Base-by-base conservation (phyloP, 2,113 vertebrate genomes). In the Sebastes fasciatus region DNA sequence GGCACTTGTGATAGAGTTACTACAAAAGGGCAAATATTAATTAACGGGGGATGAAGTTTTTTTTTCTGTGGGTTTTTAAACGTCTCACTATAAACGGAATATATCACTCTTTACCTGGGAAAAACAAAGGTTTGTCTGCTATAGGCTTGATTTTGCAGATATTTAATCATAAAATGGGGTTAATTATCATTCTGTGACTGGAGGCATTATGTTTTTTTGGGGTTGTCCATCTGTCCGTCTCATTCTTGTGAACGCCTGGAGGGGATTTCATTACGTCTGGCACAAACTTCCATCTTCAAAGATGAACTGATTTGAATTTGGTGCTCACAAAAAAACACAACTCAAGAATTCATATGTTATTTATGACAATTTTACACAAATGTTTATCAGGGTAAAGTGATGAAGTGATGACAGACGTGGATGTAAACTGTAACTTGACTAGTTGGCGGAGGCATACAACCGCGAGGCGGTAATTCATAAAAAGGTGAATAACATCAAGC, bases 1-100 rank as follows among this genome's bases (percentile, higher is more conserved):
- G 51, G 8, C 65, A 58, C 46, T 46, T 8, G 51, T 62, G 77
- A 75, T 6, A 57, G 64, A 64, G 67, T 1, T 48, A 60, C 54
- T n/a, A 43, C n/a, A 61, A 54, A 62, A 21, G 11, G 4, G 19
- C 1, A 11, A 23, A 58, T 6, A 45, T 49, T 23, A 63, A 86
- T 52, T 8, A 61, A 11, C 11, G 6, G 52, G 13, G 75, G 16
- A 5, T 48, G 2, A 62, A 57, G 10, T 40, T 61, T 55, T 13
- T 16, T 12, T 45, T 61, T 62, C 17, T 16, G n/a, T 10, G 14
- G 6, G 4, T 6, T 51, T 34, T 52, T 5, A 14, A 82, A 63
- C 42, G 7, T 1, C 60, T 69, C 65, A 26, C 70, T 52, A n/a
- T n/a, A n/a, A n/a, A n/a, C n/a, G 3, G 26, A 2, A 54, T 49